Evolutionary conservation across 2,113 vertebrate species (phyloP).

Genomic region (Tachysurus fulvidraco): DNA sequence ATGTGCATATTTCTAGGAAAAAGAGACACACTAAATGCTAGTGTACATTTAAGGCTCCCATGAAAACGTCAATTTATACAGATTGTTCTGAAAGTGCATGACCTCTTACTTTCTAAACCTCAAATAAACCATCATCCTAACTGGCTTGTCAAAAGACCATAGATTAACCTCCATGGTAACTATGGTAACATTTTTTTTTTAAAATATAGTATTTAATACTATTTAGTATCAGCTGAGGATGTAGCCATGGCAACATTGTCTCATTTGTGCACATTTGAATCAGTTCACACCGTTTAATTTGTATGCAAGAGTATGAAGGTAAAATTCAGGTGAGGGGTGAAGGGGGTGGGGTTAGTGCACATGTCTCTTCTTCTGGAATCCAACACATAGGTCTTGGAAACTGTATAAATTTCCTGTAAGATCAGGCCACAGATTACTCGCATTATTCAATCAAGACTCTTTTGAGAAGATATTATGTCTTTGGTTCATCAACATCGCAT

Average conservation of each 20-base stretch:
- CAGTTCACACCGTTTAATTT: neutral
- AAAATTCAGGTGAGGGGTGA: neutral
- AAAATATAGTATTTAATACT: neutral
- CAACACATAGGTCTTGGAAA: neutral
- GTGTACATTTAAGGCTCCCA: neutral
- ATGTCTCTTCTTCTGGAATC: neutral
- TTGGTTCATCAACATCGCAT: neutral
- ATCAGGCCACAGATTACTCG: neutral
- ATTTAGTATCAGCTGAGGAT: neutral
- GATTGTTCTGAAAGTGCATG: neutral
- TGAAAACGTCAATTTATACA: neutral
- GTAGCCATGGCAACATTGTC: constrained; percentile 14
- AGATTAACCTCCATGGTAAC: neutral
- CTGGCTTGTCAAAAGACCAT: neutral
- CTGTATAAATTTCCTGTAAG: neutral
- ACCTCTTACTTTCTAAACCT: neutral
- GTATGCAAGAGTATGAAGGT: neutral
- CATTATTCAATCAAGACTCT: neutral
- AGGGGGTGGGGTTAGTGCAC: neutral
- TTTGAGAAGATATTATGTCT: neutral
- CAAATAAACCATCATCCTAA: too few relatives aligned
- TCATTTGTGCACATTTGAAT: neutral
- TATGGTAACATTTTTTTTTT: neutral
- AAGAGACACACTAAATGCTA: neutral
- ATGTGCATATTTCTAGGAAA: neutral